phyloP scores from a whole-genome alignment of 2,797 vertebrate genomes.

The Vireo griseus region DNA sequence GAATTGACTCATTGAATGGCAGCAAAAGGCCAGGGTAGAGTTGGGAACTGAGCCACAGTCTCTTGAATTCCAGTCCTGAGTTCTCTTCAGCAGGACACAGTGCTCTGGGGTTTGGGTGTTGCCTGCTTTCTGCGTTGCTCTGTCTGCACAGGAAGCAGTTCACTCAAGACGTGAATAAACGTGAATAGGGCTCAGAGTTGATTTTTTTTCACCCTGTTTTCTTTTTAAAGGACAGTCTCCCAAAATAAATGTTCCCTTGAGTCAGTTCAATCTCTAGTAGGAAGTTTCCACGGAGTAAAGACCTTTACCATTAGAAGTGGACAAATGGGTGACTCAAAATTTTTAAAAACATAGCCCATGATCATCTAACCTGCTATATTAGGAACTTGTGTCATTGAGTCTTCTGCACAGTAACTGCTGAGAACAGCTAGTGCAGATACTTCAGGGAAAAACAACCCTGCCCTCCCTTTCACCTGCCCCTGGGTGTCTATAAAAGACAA shows the following conservation, averaged over 20 bases:
- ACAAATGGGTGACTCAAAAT: constrained; percentile 14
- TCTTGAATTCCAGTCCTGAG: neutral
- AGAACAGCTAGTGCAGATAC: neutral
- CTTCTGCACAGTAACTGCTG: constrained; percentile 8
- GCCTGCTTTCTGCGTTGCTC: neutral
- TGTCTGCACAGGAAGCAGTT: constrained; percentile 58
- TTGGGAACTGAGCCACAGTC: neutral
- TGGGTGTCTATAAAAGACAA: neutral
- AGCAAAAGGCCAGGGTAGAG: neutral
- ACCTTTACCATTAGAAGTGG: neutral
- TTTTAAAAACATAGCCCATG: neutral
- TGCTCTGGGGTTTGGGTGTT: neutral
- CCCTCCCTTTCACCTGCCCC: neutral
- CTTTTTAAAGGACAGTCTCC: constrained; percentile 31
- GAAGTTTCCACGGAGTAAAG: constrained; percentile 28
- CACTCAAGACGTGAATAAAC: neutral
- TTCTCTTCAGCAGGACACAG: neutral
- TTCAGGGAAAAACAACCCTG: neutral
- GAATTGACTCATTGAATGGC: neutral
- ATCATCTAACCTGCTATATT: constrained; percentile 20
- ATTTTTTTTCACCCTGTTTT: neutral
- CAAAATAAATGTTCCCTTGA: constrained; percentile 32
- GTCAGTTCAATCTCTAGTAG: neutral
- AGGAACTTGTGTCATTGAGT: neutral
- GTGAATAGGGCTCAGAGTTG: neutral